A percentile compares a stretch with the other conserved stretches of the same genome.
These are phyloP conservation scores for Neodiprion lecontei DNA, from an alignment of 1,140 invertebrate species.

Conservation along the genomic window DNA sequence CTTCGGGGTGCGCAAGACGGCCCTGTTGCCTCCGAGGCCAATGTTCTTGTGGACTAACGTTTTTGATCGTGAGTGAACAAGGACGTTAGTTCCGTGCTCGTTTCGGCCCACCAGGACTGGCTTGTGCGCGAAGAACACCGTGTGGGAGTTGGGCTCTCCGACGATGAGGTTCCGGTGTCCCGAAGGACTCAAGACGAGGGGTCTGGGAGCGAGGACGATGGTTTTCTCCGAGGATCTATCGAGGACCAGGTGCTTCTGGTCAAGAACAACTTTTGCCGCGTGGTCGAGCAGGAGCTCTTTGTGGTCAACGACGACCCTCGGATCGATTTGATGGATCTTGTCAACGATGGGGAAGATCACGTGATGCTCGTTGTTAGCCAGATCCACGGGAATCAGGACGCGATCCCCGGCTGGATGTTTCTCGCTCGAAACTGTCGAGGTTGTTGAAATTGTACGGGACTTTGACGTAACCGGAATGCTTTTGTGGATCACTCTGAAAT, in stretches of 20 bases:
- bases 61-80: not conserved
- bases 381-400: not conserved
- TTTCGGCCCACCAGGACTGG: not conserved
- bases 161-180: too few species aligned
- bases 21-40: not conserved
- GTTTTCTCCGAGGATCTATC: not conserved
- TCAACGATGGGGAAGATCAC: slow-evolving; percentile 3
- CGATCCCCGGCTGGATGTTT: not conserved
- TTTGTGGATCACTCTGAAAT: not conserved
- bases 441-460: not conserved
- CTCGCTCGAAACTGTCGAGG: not conserved
- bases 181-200: not conserved
- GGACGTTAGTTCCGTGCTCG: not conserved
- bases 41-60: not conserved
- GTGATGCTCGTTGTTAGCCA: not conserved
- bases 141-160: not conserved
- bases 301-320: not conserved
- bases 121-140: not conserved
- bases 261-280: not conserved
- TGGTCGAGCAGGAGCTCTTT: slow-evolving; percentile 9
- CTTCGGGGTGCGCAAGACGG: not conserved
- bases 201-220: not conserved
- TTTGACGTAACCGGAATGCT: not conserved
- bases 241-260: not conserved
- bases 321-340: not conserved